Conservation (phyloP, 2,113 vertebrate species). For the Xenopus tropicalis region DNA sequence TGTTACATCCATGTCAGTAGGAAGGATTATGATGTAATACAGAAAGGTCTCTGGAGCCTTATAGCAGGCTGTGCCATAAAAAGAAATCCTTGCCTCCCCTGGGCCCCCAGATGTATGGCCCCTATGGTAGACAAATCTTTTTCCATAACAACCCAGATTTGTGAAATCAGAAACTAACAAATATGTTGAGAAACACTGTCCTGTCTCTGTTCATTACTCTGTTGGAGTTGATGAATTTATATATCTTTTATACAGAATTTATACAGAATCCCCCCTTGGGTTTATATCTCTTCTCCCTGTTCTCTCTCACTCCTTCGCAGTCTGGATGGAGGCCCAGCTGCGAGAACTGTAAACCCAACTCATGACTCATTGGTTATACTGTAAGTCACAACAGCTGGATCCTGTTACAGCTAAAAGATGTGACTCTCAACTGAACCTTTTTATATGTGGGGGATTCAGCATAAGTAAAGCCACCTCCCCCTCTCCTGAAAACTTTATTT, state of each 20-base stretch:
- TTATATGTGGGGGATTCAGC: slow-evolving; percentile 22
- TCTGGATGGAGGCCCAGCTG: slow-evolving; percentile 29
- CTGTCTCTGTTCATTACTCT: background rate
- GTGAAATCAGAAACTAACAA: background rate
- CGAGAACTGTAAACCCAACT: slow-evolving; percentile 8
- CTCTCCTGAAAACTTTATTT: background rate
- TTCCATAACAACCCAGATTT: background rate
- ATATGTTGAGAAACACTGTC: background rate
- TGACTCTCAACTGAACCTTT: slow-evolving; percentile 31
- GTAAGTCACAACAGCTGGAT: slow-evolving; percentile 32
- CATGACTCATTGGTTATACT: slow-evolving; percentile 31
- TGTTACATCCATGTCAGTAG: too few relatives aligned
- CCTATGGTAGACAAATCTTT: background rate
- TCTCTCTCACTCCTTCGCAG: slow-evolving; percentile 13
- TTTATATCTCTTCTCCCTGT: background rate
- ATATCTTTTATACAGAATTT: background rate
- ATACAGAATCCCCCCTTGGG: background rate
- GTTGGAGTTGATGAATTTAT: background rate
- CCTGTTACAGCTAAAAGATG: slow-evolving; percentile 29
- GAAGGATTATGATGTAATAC: background rate
- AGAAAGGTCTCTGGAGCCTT: background rate
- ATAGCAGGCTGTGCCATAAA: background rate
- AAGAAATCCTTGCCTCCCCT: background rate
- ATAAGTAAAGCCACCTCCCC: slow-evolving; percentile 13
- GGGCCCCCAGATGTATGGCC: background rate